Evolutionary conservation across 2,888 invertebrate genomes (phyloP), one percentile per base, ranked within the genome.

Genomic region (Chelonus formosanus): DNA sequence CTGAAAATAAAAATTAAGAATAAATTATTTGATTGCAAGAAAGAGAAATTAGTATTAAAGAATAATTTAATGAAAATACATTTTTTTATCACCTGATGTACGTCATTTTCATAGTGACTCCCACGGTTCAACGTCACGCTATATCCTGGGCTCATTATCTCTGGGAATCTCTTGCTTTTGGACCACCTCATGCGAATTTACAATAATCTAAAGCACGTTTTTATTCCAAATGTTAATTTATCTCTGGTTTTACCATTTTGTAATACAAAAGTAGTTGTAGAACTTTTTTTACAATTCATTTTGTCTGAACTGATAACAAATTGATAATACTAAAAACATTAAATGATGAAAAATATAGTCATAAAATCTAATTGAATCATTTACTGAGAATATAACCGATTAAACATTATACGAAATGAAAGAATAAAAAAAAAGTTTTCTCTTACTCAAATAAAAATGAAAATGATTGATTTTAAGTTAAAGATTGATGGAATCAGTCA

Each of bases 51-150:
- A 32, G 7, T 10, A 6, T 34, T n/a, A 32, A 34, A 8, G 6
- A 5, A 8, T 31, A 52, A 4, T 52, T 52, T 52, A 52, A 52
- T 52, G 5, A 40, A 10, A 35, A 55, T 55, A 20, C 20, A 20
- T 20, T 6, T 10, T 10, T 55, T 48, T 47, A 63, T 56, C 40
- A 53, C 40, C 10, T 32, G 61, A 63, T 45, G 47, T 44, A 58
- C 62, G 48, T 58, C 53, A 50, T 58, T 62, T 56, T 62, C 67
- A 62, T 57, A 50, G 66, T 57, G 52, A 62, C 66, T 67, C 67
- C 62, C 67, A 62, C 67, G 67, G 67, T 48, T 57, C 57, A 36
- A 54, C 62, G 62, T 67, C 62, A 62, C 67, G 62, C 62, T 57
- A 57, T 43, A 48, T 35, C 57, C 45, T 47, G 40, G 32, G 65